Evolutionary conservation across 2,113 vertebrate genomes (phyloP).

Genomic region (Heterotis niloticus): DNA sequence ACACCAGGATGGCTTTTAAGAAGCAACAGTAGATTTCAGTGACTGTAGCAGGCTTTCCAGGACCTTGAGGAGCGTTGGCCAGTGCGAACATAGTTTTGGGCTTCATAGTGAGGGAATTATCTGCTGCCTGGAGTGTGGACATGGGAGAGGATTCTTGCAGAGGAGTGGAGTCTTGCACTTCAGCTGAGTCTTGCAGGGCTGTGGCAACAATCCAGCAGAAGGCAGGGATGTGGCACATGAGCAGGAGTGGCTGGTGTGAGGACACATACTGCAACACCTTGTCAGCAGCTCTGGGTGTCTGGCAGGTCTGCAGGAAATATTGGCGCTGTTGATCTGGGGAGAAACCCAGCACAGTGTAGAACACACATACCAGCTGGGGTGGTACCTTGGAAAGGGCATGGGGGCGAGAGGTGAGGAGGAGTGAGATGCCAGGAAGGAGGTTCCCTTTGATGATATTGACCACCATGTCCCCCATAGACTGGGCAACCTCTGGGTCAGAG

Average conservation of each 20-base stretch:
- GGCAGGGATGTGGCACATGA: conserved; percentile 51
- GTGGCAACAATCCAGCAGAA: conserved; percentile 52
- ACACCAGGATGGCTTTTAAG: conserved; percentile 45
- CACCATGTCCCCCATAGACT: conserved; percentile 34
- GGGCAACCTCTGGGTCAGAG: conserved; percentile 41
- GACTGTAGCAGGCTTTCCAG: conserved; percentile 32
- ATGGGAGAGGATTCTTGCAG: not conserved
- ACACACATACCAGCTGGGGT: conserved; percentile 33
- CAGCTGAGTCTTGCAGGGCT: conserved; percentile 31
- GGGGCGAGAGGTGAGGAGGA: conserved; percentile 47
- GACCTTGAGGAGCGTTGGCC: not conserved
- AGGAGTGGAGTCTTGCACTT: conserved; percentile 17
- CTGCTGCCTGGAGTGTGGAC: not conserved
- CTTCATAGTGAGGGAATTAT: not conserved
- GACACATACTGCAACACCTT: conserved; percentile 39
- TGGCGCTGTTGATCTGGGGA: conserved; percentile 40
- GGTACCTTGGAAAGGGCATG: conserved; percentile 45
- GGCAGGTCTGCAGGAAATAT: conserved; percentile 41
- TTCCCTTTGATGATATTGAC: conserved; percentile 50
- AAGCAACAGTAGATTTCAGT: conserved; percentile 53
- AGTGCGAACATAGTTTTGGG: not conserved
- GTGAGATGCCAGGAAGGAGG: conserved; percentile 40
- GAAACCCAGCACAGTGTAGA: conserved; percentile 45
- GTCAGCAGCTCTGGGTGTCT: conserved; percentile 22
- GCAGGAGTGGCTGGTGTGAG: conserved; percentile 40